Percentiles rank a stretch among this genome's conserved stretches.
Evolutionary conservation across 2,797 vertebrate genomes (phyloP).

Genomic region (Tiaroga cobitis): DNA sequence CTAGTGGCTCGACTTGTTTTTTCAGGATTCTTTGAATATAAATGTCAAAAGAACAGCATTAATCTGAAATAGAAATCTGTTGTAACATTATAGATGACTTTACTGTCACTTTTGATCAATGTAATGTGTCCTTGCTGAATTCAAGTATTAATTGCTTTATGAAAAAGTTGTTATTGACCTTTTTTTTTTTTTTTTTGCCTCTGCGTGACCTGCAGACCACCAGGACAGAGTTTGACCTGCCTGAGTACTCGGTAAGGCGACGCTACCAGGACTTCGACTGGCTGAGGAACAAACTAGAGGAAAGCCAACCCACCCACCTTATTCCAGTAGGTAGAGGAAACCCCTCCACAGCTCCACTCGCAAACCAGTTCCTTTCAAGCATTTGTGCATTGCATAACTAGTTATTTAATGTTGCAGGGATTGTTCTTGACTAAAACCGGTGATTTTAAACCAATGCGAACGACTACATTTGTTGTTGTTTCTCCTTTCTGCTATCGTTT

Average conservation of each 20-base stretch:
- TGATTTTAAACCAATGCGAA: neutral
- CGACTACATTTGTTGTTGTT: neutral
- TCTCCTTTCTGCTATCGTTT: neutral
- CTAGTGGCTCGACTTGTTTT: too few relatives aligned
- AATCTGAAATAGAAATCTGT: too few relatives aligned
- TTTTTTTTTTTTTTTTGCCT: neutral
- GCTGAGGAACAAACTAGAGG: conserved; percentile 93
- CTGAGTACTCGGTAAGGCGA: conserved; percentile 91
- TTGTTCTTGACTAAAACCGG: neutral
- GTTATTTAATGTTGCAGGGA: neutral
- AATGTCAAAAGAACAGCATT: too few relatives aligned
- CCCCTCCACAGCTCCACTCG: neutral
- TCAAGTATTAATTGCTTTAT: neutral
- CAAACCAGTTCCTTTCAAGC: neutral
- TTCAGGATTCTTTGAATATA: too few relatives aligned
- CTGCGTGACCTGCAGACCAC: conserved; percentile 80
- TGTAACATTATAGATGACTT: neutral
- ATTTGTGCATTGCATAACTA: neutral
- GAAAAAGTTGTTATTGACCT: too few relatives aligned
- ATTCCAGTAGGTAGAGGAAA: conserved; percentile 90
- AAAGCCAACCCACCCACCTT: conserved; percentile 97
- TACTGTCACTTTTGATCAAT: neutral
- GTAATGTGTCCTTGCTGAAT: neutral
- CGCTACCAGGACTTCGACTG: conserved; percentile 99
- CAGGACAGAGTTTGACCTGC: conserved; percentile 93